Base-by-base conservation (phyloP, 2,888 invertebrate genomes). In the Macaria liturata region DNA sequence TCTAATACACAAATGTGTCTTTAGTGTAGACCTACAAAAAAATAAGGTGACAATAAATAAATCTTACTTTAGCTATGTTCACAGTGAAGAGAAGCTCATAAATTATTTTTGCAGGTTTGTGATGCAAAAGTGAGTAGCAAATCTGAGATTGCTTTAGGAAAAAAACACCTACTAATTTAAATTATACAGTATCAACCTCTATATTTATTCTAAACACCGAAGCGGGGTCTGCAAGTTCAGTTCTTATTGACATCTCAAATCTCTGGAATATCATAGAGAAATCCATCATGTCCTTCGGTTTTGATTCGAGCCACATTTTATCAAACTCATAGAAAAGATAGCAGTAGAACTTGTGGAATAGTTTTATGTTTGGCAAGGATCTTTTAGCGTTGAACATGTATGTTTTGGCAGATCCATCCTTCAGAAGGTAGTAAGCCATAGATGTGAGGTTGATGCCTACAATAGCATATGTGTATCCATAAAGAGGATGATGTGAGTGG, bases 361-460 rank as follows among this genome's bases (percentile, higher is more conserved):
- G 93, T 78, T 94, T 92, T 50, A 97, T 81, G 39, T 91, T 93
- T 8, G 96, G 95, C 54, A 95, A 81, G 57, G 93, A 91, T 74
- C 94, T 94, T 49, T 94, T 94, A 45, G 94, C 92, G 86, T 98
- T 98, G 83, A 96, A 99, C 87, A 99, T 95, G 81, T 98, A 98
- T 3, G 96, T 96, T 85, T 97, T 97, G 2, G 98, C 96, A 46
- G 94, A 92, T 9, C 97, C 97, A 71, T 95, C 95, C 70, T 94
- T 95, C 42, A 99, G 84, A 42, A 99, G 85, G 66, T 95, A 94
- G 78, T 96, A 95, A 0, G 97, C 97, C 94, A 99, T 95, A 68
- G 97, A 96, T 0, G 99, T 99, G 48, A 99, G 92, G 88, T 99
- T 99, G 65, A 99, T 99, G 50, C 98, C 98, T 5, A 97, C 97